Conservation (phyloP, 2,113 vertebrate species). For the Leiothrix lutea region DNA sequence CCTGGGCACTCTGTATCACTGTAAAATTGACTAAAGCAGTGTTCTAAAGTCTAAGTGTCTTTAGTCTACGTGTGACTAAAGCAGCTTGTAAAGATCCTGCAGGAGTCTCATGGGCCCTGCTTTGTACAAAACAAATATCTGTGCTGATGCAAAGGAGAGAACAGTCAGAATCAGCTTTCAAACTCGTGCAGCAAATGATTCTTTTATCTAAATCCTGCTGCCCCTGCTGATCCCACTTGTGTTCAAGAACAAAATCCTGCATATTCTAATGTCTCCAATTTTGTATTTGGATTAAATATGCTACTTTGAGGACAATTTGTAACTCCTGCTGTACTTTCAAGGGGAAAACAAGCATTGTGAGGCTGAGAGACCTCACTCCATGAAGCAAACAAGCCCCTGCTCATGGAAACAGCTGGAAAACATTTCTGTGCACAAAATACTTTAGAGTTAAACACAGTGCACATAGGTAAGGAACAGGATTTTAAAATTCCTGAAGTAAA, state of each 20-base stretch:
- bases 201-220: neutral
- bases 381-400: neutral
- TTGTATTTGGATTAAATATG: neutral
- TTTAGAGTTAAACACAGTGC: neutral
- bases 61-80: too few relatives aligned
- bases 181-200: fast-evolving
- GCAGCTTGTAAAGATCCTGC: neutral
- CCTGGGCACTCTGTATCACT: too few relatives aligned
- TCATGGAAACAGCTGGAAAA: neutral
- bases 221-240: neutral
- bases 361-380: neutral
- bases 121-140: neutral
- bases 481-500: neutral
- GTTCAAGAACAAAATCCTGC: neutral
- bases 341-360: neutral
- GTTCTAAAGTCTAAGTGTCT: too few relatives aligned
- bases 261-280: neutral
- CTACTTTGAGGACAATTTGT: neutral
- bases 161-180: neutral
- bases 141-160: neutral
- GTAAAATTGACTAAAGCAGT: neutral
- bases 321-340: neutral
- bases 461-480: neutral
- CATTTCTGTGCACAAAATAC: neutral
- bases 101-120: neutral